phyloP scores from a whole-genome alignment of 2,797 vertebrate genomes.

The Pseudochaenichthys georgianus region DNA sequence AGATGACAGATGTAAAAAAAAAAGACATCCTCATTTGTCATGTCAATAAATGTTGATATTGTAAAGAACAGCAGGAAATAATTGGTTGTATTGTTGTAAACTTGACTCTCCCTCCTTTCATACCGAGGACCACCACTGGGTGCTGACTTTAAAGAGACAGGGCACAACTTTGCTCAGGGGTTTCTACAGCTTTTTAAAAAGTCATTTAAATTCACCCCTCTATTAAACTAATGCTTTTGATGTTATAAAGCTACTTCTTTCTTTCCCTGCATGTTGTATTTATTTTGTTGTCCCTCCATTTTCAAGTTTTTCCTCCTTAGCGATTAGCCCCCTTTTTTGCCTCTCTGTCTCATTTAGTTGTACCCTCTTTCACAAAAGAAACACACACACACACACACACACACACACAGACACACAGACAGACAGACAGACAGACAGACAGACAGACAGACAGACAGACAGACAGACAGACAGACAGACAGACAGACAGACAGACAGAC shows the following conservation, averaged over 20 bases:
- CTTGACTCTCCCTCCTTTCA: conserved; percentile 16
- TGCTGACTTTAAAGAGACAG: conserved; percentile 69
- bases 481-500: too few species aligned
- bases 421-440: too few species aligned
- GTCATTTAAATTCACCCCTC: neutral
- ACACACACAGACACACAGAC: too few species aligned
- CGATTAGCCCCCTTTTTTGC: neutral
- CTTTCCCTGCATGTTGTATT: neutral
- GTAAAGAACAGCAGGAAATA: conserved; percentile 23
- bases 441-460: too few species aligned
- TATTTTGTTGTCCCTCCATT: neutral
- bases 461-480: too few species aligned
- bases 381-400: too few species aligned
- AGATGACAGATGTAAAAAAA: too few species aligned
- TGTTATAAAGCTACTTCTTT: neutral
- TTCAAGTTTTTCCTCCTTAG: too few species aligned
- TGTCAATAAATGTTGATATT: neutral
- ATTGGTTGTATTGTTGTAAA: neutral
- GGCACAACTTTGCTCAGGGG: neutral
- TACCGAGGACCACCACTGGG: conserved; percentile 27
- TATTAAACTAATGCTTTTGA: neutral
- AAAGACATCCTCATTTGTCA: neutral
- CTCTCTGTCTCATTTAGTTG: neutral
- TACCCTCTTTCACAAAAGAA: neutral
- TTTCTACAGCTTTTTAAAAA: neutral